These are phyloP conservation scores for Laothoe populi DNA, from an alignment of 2,888 invertebrate genomes.

Conservation along the genomic window DNA sequence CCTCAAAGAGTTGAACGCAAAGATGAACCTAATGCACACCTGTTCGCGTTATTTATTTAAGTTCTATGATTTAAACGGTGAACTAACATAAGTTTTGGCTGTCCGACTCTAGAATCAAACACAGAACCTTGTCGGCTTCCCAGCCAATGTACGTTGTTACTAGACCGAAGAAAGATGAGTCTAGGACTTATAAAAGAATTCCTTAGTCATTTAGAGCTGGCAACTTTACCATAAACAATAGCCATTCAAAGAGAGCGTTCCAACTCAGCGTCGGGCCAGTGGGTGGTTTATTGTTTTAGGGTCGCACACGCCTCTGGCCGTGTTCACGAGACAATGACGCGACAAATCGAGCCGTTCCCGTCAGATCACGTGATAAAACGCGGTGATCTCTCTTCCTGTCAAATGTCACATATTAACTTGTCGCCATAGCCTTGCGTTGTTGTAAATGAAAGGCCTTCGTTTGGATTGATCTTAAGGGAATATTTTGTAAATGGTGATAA, in stretches of 20 bases:
- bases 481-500: too few species aligned
- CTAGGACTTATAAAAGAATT: background rate
- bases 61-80: too few species aligned
- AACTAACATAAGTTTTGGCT: too few species aligned
- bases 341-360: constrained; percentile 70
- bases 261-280: constrained; percentile 41
- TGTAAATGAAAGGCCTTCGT: constrained; percentile 35
- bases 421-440: constrained; percentile 43
- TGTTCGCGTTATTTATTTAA: too few species aligned
- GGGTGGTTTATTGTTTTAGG: constrained; percentile 81
- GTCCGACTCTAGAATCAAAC: too few species aligned
- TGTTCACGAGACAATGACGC: constrained; percentile 63
- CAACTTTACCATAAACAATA: background rate
- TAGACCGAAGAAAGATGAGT: too few species aligned
- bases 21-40: too few species aligned
- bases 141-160: too few species aligned
- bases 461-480: background rate
- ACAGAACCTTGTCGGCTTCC: too few species aligned
- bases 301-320: constrained; percentile 58
- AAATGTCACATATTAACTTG: constrained; percentile 51
- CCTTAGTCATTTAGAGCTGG: background rate
- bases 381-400: constrained; percentile 71
- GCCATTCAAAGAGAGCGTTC: background rate
- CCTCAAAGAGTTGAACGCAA: too few species aligned
- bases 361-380: constrained; percentile 68